Evolutionary conservation across 2,113 vertebrate species (phyloP).

Genomic region (Gorsachius goisagi): DNA sequence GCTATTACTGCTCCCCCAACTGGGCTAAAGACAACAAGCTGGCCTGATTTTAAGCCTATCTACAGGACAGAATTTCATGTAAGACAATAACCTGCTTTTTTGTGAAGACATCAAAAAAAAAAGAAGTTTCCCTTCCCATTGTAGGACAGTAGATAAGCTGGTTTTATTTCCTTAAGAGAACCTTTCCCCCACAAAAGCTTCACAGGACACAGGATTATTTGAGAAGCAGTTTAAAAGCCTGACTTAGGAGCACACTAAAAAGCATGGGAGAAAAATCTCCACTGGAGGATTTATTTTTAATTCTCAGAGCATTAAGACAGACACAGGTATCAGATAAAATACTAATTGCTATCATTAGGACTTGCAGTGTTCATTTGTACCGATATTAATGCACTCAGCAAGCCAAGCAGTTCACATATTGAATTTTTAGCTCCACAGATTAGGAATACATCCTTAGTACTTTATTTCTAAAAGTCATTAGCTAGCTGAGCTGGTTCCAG

Average conservation of each 20-base stretch:
- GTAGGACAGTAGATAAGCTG: neutral
- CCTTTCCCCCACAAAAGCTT: neutral
- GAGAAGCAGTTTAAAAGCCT: neutral
- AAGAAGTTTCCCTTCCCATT: neutral
- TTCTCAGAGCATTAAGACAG: slow-evolving; percentile 14
- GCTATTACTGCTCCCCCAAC: neutral
- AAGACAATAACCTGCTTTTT: neutral
- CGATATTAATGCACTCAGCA: neutral
- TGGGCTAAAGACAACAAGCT: neutral
- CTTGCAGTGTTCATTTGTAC: neutral
- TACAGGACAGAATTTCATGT: neutral
- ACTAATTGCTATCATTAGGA: slow-evolving; percentile 35
- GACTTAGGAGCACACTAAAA: neutral
- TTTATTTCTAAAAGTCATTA: slow-evolving; percentile 46
- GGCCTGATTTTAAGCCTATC: neutral
- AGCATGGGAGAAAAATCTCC: neutral
- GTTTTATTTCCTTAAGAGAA: neutral
- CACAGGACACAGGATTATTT: neutral
- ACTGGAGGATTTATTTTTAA: slow-evolving; percentile 13
- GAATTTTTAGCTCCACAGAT: slow-evolving; percentile 21
- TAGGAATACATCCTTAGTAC: neutral
- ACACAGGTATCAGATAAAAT: slow-evolving; percentile 12
- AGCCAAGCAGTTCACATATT: slow-evolving; percentile 10
- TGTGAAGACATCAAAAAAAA: neutral
- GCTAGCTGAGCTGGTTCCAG: slow-evolving; percentile 32